Evolutionary conservation across 2,888 invertebrate genomes (phyloP).

Genomic region (Harpalus rubripes): DNA sequence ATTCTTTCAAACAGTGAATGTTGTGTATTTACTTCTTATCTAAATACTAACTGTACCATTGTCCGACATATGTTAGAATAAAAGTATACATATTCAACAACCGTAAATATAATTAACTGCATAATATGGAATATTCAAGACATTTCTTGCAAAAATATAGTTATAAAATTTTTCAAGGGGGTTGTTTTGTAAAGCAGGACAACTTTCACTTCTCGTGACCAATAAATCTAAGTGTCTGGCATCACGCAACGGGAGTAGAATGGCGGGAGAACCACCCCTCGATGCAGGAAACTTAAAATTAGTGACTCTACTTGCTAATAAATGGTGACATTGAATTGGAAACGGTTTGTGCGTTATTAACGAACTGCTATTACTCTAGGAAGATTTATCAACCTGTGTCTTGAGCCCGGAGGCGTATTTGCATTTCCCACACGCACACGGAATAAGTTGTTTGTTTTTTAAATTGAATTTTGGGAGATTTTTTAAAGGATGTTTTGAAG

Average conservation of each 20-base stretch:
- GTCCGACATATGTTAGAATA: conserved; percentile 23
- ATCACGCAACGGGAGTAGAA: conserved; percentile 10
- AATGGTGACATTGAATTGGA: conserved; percentile 53
- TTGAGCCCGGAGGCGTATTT: too few relatives aligned
- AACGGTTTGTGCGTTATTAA: conserved; percentile 57
- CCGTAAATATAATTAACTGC: conserved; percentile 16
- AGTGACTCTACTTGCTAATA: conserved; percentile 33
- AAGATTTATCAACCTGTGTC: conserved; percentile 33
- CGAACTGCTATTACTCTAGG: conserved; percentile 32
- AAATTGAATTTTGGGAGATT: too few relatives aligned
- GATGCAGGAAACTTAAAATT: conserved; percentile 43
- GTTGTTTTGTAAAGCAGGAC: conserved; percentile 10
- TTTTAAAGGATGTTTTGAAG: too few relatives aligned
- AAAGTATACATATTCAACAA: conserved; percentile 29
- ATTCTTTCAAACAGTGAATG: neutral
- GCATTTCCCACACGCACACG: too few relatives aligned
- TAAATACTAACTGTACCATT: neutral
- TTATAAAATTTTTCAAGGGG: conserved; percentile 49
- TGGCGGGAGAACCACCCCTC: neutral
- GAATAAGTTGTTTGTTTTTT: too few relatives aligned
- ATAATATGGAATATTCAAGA: conserved; percentile 19
- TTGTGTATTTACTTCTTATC: neutral
- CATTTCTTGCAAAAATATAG: conserved; percentile 33
- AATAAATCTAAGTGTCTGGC: conserved; percentile 46
- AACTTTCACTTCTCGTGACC: conserved; percentile 49